phyloP scores from a whole-genome alignment of 2,797 vertebrate genomes.

The Varecia variegata region DNA sequence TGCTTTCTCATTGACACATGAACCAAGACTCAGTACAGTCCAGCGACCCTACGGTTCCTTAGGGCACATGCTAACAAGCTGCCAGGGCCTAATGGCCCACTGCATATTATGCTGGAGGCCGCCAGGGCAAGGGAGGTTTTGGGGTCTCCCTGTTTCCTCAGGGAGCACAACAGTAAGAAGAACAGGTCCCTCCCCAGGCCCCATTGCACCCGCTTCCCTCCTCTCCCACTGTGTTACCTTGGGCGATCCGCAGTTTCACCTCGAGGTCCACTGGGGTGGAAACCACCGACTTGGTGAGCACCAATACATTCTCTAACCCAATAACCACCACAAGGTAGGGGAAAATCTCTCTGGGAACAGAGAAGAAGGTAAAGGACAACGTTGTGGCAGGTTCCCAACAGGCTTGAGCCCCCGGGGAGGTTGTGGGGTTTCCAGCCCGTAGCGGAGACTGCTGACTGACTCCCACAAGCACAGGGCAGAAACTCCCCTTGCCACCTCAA shows the following conservation, averaged over 20 bases:
- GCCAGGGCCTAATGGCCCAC: not conserved
- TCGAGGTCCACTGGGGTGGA: constrained; percentile 98
- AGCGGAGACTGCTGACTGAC: not conserved
- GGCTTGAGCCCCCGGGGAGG: not conserved
- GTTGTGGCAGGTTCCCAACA: not conserved
- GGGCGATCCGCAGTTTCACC: constrained; percentile 97
- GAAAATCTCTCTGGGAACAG: constrained; percentile 93
- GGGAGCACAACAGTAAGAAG: not conserved
- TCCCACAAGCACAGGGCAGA: not conserved
- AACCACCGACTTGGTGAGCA: constrained; percentile 98
- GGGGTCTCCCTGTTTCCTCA: not conserved
- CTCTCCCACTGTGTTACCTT: constrained; percentile 85
- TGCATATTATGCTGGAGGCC: fast-evolving
- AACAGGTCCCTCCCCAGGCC: fast-evolving
- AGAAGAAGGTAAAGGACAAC: not conserved
- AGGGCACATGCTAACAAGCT: not conserved
- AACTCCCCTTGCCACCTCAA: not conserved
- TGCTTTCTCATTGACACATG: not conserved
- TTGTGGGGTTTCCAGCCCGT: not conserved
- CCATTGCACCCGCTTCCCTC: not conserved
- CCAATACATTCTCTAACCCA: constrained; percentile 97
- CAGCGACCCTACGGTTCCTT: not conserved
- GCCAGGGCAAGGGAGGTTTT: not conserved
- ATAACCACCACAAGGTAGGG: constrained; percentile 98
- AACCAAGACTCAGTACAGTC: not conserved